Percentiles rank a stretch among this genome's conserved stretches.
Conservation (phyloP, 2,113 vertebrate species). For the Passer domesticus region DNA sequence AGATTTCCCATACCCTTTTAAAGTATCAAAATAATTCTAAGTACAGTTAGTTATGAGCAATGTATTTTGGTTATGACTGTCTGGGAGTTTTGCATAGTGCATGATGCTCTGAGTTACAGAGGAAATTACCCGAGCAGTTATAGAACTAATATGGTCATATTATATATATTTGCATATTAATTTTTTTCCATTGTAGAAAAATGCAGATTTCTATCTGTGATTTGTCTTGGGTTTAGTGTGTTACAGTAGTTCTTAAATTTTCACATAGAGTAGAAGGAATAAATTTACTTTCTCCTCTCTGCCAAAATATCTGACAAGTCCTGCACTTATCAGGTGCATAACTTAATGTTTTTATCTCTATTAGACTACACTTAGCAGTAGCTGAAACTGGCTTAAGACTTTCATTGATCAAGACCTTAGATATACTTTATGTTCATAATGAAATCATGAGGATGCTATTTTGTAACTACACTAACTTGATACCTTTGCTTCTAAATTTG, state of each 20-base stretch:
- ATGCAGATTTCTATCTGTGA: neutral
- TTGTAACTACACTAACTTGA: neutral
- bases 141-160: neutral
- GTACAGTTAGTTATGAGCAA: neutral
- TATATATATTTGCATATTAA: neutral
- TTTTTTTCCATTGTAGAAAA: neutral
- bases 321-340: neutral
- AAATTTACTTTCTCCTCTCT: neutral
- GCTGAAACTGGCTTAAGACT: neutral
- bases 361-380: neutral
- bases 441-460: neutral
- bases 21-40: neutral
- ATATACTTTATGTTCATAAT: neutral
- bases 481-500: neutral
- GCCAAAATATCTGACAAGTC: neutral
- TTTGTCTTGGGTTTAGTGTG: neutral
- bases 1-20: slow-evolving; percentile 62
- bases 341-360: neutral
- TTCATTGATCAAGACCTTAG: neutral
- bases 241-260: neutral
- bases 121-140: neutral
- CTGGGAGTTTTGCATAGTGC: neutral
- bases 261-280: neutral
- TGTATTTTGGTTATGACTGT: neutral
- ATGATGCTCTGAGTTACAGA: neutral